Evolutionary conservation across 2,797 vertebrate species (phyloP), one percentile per base, ranked within the genome.

Genomic region (Caiman crocodilus): DNA sequence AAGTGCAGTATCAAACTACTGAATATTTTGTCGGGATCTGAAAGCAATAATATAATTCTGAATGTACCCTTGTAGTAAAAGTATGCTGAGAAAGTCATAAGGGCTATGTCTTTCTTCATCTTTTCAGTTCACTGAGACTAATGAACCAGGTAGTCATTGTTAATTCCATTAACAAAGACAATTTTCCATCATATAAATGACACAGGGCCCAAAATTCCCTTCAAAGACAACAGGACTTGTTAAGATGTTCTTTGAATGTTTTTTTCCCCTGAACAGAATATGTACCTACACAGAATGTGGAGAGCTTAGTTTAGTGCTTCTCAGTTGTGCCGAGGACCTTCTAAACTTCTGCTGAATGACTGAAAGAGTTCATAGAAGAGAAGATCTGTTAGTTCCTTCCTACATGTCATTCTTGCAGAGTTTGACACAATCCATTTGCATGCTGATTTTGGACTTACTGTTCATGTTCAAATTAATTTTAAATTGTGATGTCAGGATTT

Each of bases 251-350:
- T 21, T 59, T 50, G 76, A 79, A 30, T 76, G 77, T 25, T 86
- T 57, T 57, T 74, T 57, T 61, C 12, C 32, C 0, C 77, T 59
- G 21, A 42, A 7, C 77, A 65, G 89, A 78, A 57, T 17, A 61
- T 50, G 59, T 65, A 21, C 2, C 21, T 64, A 0, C 2, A 14
- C 15, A 0, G 1, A 60, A 16, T 0, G 1, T 1, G 0, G 79
- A 32, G 64, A 42, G 55, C 25, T 21, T 23, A 71, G 35, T 25
- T 71, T 71, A 71, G 12, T 14, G 0, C 0, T 65, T 79, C 64
- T 50, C 60, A n/a, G 42, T 1, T 3, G 32, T 42, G 17, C 76
- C 3, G 3, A 35, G 60, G 30, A 77, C 30, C 73, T 82, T 80
- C 64, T 2, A 3, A 42, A 73, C 14, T 26, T 73, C 23, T 23